These are phyloP conservation scores for Liparis tanakae DNA, from an alignment of 2,797 vertebrate species.

Conservation along the genomic window DNA sequence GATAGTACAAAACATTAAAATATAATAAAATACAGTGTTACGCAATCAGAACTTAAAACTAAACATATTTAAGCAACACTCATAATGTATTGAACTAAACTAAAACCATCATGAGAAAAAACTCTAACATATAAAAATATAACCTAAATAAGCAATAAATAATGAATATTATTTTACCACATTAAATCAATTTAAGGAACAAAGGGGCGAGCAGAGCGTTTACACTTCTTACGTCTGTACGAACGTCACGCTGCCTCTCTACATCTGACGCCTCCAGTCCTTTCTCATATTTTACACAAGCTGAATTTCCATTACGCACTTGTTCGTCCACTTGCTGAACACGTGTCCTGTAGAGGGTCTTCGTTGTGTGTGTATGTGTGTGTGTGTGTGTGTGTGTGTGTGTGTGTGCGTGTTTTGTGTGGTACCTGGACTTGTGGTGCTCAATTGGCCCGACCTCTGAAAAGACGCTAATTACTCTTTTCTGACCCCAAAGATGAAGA, in stretches of 20 bases:
- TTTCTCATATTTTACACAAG: not conserved
- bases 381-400: no score
- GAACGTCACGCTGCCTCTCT: not conserved
- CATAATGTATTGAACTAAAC: no score
- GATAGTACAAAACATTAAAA: no score
- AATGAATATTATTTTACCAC: no score
- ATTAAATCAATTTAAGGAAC: not conserved
- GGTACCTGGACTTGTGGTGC: not conserved
- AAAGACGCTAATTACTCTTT: slow-evolving; percentile 14
- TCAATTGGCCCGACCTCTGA: slow-evolving; percentile 19
- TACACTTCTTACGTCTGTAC: not conserved
- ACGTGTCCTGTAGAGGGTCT: slow-evolving; percentile 9
- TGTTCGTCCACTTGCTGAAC: slow-evolving; percentile 1
- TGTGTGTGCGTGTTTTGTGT: no score
- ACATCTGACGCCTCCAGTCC: not conserved
- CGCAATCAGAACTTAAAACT: no score
- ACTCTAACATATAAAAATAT: no score
- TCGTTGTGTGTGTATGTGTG: no score
- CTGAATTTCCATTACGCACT: slow-evolving; percentile 15
- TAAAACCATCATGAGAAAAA: no score
- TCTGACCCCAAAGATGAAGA: not conserved
- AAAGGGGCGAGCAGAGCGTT: not conserved
- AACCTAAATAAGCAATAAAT: no score
- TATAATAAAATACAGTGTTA: no score
- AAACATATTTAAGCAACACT: no score